phyloP scores from a whole-genome alignment of 2,888 invertebrate species.

The Carterocephalus palaemon region DNA sequence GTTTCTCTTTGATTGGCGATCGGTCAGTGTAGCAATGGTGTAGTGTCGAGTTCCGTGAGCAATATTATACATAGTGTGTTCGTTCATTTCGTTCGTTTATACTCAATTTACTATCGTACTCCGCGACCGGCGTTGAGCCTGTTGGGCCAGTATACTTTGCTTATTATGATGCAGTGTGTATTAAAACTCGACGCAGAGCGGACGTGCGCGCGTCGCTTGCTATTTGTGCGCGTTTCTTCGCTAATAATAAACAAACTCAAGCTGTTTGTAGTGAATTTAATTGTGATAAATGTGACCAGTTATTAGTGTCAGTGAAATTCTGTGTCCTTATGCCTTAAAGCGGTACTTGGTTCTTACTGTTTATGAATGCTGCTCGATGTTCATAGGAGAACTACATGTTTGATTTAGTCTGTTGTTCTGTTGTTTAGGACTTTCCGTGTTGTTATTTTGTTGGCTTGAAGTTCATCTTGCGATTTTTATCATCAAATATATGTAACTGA shows the following conservation, averaged over 20 bases:
- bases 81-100: conserved; percentile 46
- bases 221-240: conserved; percentile 45
- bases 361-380: conserved; percentile 46
- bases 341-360: conserved; percentile 53
- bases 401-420: conserved; percentile 73
- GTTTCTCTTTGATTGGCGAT: conserved; percentile 57
- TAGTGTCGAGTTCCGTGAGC: conserved; percentile 64
- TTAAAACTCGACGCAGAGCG: conserved; percentile 49
- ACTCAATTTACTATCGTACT: conserved; percentile 33
- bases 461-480: conserved; percentile 21
- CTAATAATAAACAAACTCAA: conserved; percentile 52
- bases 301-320: conserved; percentile 32
- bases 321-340: conserved; percentile 41
- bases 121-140: conserved; percentile 29
- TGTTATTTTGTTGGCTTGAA: conserved; percentile 18
- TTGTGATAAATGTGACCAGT: conserved; percentile 54
- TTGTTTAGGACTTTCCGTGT: conserved; percentile 63
- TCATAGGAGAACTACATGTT: conserved; percentile 66
- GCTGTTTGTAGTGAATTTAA: conserved; percentile 47
- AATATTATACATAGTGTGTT: conserved; percentile 58
- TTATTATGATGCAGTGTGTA: conserved; percentile 47
- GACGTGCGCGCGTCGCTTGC: conserved; percentile 51
- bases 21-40: conserved; percentile 46
- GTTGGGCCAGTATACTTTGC: conserved; percentile 13
- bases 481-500: conserved; percentile 23